A percentile compares a stretch with the other conserved stretches of the same genome.
Evolutionary conservation across 2,113 vertebrate genomes (phyloP).

Genomic region (Bubo blakistoni): DNA sequence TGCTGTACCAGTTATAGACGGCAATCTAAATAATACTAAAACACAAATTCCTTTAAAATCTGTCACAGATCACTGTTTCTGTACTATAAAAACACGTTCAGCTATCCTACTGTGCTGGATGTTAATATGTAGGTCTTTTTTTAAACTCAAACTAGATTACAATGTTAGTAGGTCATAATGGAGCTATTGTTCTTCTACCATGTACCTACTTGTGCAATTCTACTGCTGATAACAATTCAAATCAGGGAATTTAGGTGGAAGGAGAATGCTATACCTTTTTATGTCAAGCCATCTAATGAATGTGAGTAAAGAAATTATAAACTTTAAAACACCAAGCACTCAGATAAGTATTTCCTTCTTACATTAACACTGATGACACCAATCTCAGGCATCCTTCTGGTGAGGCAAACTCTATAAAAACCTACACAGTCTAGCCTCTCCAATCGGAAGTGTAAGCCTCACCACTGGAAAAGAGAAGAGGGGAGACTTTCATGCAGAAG

Average conservation of each 20-base stretch:
- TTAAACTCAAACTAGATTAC: conserved; percentile 36
- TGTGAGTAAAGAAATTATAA: neutral
- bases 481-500: neutral
- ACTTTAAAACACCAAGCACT: neutral
- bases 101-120: neutral
- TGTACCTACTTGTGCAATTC: neutral
- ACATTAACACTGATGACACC: neutral
- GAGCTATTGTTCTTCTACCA: conserved; percentile 28
- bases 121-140: neutral
- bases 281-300: neutral
- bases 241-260: neutral
- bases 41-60: neutral
- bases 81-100: neutral
- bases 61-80: neutral
- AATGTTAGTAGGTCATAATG: conserved; percentile 46
- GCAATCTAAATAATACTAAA: neutral
- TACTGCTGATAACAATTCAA: conserved; percentile 13
- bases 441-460: neutral
- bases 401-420: neutral
- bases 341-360: neutral
- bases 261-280: neutral
- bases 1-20: no score
- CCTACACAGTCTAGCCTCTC: neutral
- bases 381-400: neutral
- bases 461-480: neutral